These are phyloP conservation scores for Enteromius argenteus DNA, from an alignment of 2,797 vertebrate genomes.

Conservation along the genomic window DNA sequence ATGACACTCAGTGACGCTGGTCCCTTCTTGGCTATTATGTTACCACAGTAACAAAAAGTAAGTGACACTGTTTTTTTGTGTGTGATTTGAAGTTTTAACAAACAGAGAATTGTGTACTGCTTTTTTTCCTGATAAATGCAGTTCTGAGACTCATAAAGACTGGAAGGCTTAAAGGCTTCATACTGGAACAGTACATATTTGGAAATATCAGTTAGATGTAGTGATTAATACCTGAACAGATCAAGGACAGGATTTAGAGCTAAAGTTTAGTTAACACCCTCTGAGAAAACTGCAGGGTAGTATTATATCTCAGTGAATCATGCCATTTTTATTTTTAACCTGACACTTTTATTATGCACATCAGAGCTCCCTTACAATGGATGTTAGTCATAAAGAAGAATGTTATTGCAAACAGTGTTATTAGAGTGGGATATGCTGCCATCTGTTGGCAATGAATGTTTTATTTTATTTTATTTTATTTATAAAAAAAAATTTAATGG, in stretches of 20 bases:
- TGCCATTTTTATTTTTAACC: not conserved
- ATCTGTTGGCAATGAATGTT: constrained; percentile 16
- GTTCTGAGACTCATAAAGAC: not conserved
- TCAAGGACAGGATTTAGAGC: not conserved
- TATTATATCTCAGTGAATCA: not conserved
- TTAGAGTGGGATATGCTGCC: constrained; percentile 32
- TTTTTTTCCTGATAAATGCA: not conserved
- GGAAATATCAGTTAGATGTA: not conserved
- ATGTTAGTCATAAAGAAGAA: not conserved
- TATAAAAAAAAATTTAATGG: no score
- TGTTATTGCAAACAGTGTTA: not conserved
- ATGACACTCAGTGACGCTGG: not conserved
- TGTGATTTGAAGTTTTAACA: not conserved
- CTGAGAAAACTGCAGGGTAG: not conserved
- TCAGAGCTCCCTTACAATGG: not conserved
- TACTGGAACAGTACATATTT: not conserved
- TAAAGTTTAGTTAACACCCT: not conserved
- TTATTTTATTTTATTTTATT: not conserved
- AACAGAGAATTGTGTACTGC: no score
- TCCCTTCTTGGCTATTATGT: constrained; percentile 9
- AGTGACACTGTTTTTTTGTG: not conserved
- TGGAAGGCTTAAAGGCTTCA: not conserved
- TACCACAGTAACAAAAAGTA: constrained; percentile 4
- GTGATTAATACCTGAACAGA: not conserved
- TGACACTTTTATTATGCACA: not conserved